Base-by-base conservation (phyloP, 2,888 invertebrate genomes). In the Panopea generosa region DNA sequence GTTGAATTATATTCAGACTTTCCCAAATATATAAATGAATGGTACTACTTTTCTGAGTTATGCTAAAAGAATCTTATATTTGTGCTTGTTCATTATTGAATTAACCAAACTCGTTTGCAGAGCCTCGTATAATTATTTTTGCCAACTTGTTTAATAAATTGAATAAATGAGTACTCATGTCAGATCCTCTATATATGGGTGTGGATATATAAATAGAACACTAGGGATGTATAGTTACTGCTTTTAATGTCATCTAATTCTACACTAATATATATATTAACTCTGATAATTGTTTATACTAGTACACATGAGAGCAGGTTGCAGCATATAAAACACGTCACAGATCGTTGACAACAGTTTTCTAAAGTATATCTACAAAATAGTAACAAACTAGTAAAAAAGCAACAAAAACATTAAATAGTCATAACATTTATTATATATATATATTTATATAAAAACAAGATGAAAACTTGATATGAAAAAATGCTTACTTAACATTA, bases 221-320 rank as follows among this genome's bases (percentile, higher is more conserved):
- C n/a, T n/a, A n/a, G 6, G 11, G 33, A 33, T 33, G 11, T 7
- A 33, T 33, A 33, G 33, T 33, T 33, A 33, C 33, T 33, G 33
- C 20, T 24, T 50, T 50, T 50, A 50, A 53, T 68, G 59, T 68
- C 38, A 27, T 68, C 68, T 68, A 68, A 68, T 45, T 40, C 68
- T 68, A 68, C 59, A 60, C 68, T 68, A 68, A 68, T 68, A 24
- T 56, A 56, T 72, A 72, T 72, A 72, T 72, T 72, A 68, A 72
- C 72, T 72, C 72, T 72, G 66, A 61, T 71, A 71, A 26, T 18
- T 53, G 60, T 60, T 43, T 14, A 22, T 60, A 72, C 72, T 61
- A 66, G 38, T 66, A 71, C 63, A 53, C 62, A 56, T 55, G 55
- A 61, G 62, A 70, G 33, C 33, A 11, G 33, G 33, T 11, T 7